Conservation (phyloP, 2,113 vertebrate species). For the Chitala chitala region DNA sequence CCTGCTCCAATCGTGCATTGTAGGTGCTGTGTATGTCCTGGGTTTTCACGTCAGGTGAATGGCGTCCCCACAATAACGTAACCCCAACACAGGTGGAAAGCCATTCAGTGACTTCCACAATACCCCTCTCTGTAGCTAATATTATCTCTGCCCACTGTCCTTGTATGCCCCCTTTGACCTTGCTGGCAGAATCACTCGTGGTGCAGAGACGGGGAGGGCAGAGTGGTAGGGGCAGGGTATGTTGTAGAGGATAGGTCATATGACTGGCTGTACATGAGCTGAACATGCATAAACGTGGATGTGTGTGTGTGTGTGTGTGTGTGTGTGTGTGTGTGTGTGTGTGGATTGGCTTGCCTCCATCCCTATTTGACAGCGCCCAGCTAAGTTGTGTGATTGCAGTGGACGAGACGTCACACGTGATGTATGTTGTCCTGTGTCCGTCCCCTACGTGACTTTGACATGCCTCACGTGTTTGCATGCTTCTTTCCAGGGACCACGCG, state of each 20-base stretch:
- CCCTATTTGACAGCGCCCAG: not conserved
- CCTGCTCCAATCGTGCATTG: not conserved
- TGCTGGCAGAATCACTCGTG: not conserved
- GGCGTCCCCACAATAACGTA: conserved; percentile 51
- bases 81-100: conserved; percentile 38
- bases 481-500: conserved; percentile 79
- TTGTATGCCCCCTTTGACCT: not conserved
- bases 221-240: not conserved
- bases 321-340: not conserved
- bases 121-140: conserved; percentile 17
- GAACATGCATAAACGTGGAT: too few species aligned
- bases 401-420: too few species aligned
- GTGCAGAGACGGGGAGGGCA: not conserved
- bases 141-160: not conserved
- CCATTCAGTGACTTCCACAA: conserved; percentile 35
- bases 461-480: conserved; percentile 15
- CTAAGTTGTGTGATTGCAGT: not conserved
- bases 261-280: too few species aligned
- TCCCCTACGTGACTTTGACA: conserved; percentile 18
- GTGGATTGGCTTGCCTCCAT: conserved; percentile 5
- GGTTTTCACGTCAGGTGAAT: too few species aligned
- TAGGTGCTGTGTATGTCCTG: not conserved
- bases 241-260: not conserved
- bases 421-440: too few species aligned
- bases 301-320: not conserved